phyloP scores from a whole-genome alignment of 2,888 invertebrate genomes.

The Cactoblastis cactorum region DNA sequence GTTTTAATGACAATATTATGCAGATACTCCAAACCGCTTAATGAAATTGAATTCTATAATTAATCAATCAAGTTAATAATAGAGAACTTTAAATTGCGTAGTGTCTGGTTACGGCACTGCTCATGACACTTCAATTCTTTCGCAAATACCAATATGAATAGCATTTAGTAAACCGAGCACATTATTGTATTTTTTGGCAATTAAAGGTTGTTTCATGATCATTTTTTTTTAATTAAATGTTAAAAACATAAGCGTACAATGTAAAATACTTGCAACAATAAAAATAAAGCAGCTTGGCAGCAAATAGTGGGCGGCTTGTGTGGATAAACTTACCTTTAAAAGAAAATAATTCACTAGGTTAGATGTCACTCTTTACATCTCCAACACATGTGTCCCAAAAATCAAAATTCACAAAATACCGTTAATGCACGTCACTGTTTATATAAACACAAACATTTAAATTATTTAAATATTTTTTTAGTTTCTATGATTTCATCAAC shows the following conservation, averaged over 20 bases:
- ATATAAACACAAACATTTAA: slow-evolving; percentile 47
- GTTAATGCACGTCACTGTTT: slow-evolving; percentile 68
- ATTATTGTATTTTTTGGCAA: too few species aligned
- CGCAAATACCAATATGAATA: slow-evolving; percentile 19
- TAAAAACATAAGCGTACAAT: slow-evolving; percentile 12
- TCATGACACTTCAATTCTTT: slow-evolving; percentile 35
- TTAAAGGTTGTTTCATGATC: too few species aligned
- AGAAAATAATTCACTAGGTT: background rate
- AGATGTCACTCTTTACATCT: background rate
- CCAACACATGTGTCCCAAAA: background rate
- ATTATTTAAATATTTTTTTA: slow-evolving; percentile 45
- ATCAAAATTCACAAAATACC: slow-evolving; percentile 46
- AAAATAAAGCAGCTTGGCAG: slow-evolving; percentile 60
- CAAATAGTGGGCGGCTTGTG: slow-evolving; percentile 54
- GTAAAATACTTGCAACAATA: slow-evolving; percentile 37
- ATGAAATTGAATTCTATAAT: slow-evolving; percentile 18
- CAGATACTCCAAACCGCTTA: too few species aligned
- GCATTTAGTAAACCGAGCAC: too few species aligned
- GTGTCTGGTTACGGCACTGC: slow-evolving; percentile 61
- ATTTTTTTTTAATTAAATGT: background rate
- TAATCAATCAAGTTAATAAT: slow-evolving; percentile 57
- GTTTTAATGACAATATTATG: too few species aligned
- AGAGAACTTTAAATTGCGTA: slow-evolving; percentile 57
- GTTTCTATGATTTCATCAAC: slow-evolving; percentile 25
- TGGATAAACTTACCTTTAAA: slow-evolving; percentile 54